Evolutionary conservation across 2,113 vertebrate genomes (phyloP).

Genomic region (Turdus rufiventris): DNA sequence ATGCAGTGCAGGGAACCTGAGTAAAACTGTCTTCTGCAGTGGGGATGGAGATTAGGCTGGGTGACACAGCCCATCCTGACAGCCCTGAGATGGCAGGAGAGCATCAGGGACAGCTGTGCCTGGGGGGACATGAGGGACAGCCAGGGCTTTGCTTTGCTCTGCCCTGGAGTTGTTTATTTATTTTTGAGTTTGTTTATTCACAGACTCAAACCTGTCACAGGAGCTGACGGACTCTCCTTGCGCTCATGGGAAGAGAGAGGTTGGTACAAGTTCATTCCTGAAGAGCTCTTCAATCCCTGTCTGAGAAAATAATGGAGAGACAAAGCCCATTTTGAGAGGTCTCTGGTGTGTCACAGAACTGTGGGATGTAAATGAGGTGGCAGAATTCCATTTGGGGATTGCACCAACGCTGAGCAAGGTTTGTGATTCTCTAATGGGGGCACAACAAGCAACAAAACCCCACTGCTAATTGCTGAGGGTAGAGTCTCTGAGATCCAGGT

Average conservation of each 20-base stretch:
- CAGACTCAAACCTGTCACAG: neutral
- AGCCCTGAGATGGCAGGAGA: neutral
- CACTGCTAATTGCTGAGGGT: neutral
- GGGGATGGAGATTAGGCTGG: neutral
- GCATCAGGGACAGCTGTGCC: rapidly evolving
- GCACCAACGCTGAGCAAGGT: neutral
- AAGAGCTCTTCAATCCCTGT: neutral
- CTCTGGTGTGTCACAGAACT: neutral
- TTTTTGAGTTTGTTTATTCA: neutral
- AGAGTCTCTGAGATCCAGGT: neutral
- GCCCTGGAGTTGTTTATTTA: neutral
- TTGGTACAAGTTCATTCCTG: neutral
- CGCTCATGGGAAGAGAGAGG: neutral
- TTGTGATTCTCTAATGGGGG: neutral
- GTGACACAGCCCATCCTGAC: neutral
- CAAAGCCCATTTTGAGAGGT: neutral
- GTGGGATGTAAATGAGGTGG: neutral
- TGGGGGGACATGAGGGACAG: rapidly evolving
- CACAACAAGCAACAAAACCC: neutral
- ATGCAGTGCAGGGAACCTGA: neutral
- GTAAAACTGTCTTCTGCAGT: neutral
- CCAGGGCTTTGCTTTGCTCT: neutral
- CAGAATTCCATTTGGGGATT: neutral
- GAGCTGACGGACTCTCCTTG: neutral
- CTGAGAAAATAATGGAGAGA: slow-evolving; percentile 2